phyloP scores from a whole-genome alignment of 2,797 vertebrate genomes.

The Cryptoblepharus egeriae region DNA sequence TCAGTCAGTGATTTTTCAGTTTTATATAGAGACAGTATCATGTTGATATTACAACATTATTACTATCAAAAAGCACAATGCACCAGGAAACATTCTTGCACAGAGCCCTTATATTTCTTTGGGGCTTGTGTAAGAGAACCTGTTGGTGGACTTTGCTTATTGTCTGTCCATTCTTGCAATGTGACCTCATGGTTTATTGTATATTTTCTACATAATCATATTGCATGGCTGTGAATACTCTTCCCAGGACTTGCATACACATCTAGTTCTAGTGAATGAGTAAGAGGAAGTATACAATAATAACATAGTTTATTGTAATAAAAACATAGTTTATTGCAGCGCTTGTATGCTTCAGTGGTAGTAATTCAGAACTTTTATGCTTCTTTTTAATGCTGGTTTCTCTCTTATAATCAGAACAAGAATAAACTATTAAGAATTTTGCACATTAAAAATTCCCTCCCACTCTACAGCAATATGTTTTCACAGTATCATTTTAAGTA shows the following conservation, averaged over 20 bases:
- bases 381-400: slow-evolving; percentile 48
- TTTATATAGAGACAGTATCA: too few species aligned
- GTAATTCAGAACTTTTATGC: slow-evolving; percentile 54
- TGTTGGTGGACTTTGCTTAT: neutral
- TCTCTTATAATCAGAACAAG: slow-evolving; percentile 32
- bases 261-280: slow-evolving; percentile 52
- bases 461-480: neutral
- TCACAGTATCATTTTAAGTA: neutral
- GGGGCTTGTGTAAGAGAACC: neutral
- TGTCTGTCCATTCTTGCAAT: slow-evolving; percentile 12
- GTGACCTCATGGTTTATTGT: slow-evolving; percentile 6
- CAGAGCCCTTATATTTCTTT: neutral
- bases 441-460: slow-evolving; percentile 19
- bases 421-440: slow-evolving; percentile 30
- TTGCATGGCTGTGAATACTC: slow-evolving; percentile 23
- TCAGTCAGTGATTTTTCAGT: too few species aligned
- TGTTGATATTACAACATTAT: neutral
- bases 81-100: neutral
- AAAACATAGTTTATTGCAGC: slow-evolving; percentile 54
- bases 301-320: slow-evolving; percentile 53
- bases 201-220: slow-evolving; percentile 10
- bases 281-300: slow-evolving; percentile 39
- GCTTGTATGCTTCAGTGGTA: slow-evolving; percentile 49
- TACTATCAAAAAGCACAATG: slow-evolving; percentile 7
- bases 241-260: slow-evolving; percentile 49